phyloP scores from a whole-genome alignment of 2,888 invertebrate species.

The Mylabris sibirica region DNA sequence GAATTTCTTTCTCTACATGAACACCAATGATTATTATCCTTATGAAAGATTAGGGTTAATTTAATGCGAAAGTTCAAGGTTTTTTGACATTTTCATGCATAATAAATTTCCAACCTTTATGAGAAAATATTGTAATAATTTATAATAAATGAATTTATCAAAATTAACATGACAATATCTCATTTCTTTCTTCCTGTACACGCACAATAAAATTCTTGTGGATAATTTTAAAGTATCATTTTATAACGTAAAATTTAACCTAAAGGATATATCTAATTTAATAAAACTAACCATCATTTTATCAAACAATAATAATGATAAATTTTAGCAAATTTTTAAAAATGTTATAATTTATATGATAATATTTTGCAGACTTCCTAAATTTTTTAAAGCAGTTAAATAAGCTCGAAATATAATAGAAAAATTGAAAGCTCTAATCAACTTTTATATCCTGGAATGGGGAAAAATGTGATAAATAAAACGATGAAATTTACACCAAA shows the following conservation, averaged over 20 bases:
- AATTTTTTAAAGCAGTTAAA: neutral
- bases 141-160: neutral
- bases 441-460: no score
- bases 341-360: neutral
- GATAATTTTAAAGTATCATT: no score
- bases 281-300: neutral
- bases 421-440: neutral
- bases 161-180: no score
- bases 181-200: no score
- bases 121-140: neutral
- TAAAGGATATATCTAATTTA: neutral
- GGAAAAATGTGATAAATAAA: no score
- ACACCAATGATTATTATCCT: neutral
- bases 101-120: neutral
- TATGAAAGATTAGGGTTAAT: slow-evolving; percentile 1
- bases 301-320: neutral
- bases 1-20: neutral
- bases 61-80: neutral
- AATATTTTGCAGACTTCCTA: neutral
- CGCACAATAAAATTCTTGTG: no score
- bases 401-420: neutral
- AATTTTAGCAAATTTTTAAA: neutral
- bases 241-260: neutral
- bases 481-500: no score
- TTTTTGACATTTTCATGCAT: neutral